Evolutionary conservation across 2,113 vertebrate species (phyloP).

Genomic region (Pseudopipra pipra): DNA sequence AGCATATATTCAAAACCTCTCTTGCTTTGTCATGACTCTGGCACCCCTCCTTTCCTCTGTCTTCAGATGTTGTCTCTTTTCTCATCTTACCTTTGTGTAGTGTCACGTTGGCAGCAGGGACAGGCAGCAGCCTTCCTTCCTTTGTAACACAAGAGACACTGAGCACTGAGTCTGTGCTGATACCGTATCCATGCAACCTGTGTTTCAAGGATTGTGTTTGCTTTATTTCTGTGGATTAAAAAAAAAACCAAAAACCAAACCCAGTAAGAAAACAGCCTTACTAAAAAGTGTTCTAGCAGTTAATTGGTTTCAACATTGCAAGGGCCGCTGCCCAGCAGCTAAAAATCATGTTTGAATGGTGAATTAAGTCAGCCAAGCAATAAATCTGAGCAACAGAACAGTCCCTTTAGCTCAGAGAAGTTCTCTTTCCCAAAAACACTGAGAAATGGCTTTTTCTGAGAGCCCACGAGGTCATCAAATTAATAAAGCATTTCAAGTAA

Average conservation of each 20-base stretch:
- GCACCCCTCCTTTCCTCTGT: not conserved
- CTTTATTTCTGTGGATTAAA: not conserved
- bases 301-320: slow-evolving; percentile 58
- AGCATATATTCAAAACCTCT: accelerated
- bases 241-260: not conserved
- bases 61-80: not conserved
- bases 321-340: slow-evolving; percentile 50
- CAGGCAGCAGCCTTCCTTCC: not conserved
- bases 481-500: slow-evolving; percentile 62
- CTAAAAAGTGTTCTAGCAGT: slow-evolving; percentile 22
- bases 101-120: not conserved
- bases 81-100: not conserved
- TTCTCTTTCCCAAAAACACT: slow-evolving; percentile 23
- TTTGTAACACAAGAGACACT: not conserved
- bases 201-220: not conserved
- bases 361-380: slow-evolving; percentile 58
- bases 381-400: slow-evolving; percentile 58
- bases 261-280: not conserved
- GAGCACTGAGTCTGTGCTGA: not conserved
- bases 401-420: slow-evolving; percentile 20
- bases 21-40: not conserved
- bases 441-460: slow-evolving; percentile 37
- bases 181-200: not conserved
- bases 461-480: slow-evolving; percentile 39
- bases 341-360: slow-evolving; percentile 51